Evolutionary conservation across 2,888 invertebrate species (phyloP).

Genomic region (Cephus sareptanus): DNA sequence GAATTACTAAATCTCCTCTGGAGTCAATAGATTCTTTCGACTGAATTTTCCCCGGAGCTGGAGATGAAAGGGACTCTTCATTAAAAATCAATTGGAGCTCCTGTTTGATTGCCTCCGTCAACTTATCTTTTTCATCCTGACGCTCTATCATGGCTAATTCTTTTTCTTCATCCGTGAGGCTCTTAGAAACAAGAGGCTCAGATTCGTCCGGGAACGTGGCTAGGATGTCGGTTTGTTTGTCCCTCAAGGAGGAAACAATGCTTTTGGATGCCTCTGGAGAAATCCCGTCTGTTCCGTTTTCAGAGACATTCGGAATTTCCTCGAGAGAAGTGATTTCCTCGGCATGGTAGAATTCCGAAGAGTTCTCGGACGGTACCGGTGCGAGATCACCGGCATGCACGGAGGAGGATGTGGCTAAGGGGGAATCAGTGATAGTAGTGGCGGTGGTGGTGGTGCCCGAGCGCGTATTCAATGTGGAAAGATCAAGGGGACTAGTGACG

Average conservation of each 20-base stretch:
- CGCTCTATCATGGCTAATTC: background rate
- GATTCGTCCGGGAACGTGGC: background rate
- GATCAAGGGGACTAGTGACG: background rate
- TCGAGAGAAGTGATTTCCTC: background rate
- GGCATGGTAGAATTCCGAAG: background rate
- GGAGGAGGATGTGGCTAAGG: background rate
- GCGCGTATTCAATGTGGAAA: background rate
- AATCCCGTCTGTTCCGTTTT: background rate
- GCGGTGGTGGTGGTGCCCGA: background rate
- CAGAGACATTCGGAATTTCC: background rate
- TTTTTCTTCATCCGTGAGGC: background rate
- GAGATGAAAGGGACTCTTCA: background rate
- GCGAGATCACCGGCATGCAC: background rate
- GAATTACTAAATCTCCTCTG: conserved; percentile 30
- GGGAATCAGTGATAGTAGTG: background rate
- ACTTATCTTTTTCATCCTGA: background rate
- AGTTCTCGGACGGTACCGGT: background rate
- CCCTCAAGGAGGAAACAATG: background rate
- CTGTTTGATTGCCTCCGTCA: background rate
- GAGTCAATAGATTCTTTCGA: background rate
- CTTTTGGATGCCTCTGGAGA: background rate
- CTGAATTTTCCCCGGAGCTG: background rate
- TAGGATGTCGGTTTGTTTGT: too few relatives aligned
- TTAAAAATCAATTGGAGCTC: too few relatives aligned
- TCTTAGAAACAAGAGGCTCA: background rate